A percentile compares a stretch with the other conserved stretches of the same genome.
These are phyloP conservation scores for Ciconia maguari DNA, from an alignment of 2,113 vertebrate species.

Conservation along the genomic window DNA sequence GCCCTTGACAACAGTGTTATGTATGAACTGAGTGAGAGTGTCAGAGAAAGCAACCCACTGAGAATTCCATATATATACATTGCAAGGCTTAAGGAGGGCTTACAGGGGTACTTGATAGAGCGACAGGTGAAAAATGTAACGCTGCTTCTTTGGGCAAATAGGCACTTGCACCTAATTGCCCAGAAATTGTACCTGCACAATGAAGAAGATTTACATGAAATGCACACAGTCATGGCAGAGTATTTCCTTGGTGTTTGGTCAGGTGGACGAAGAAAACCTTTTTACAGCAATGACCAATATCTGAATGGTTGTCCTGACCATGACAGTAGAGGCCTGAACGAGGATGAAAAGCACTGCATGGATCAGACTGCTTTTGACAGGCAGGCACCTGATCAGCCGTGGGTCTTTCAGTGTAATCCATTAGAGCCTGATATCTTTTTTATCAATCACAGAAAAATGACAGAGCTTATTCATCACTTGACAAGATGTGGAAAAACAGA, in stretches of 20 bases:
- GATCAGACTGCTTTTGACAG: slow-evolving; percentile 93
- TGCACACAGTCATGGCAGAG: slow-evolving; percentile 95
- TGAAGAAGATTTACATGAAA: slow-evolving; percentile 88
- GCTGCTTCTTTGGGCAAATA: slow-evolving; percentile 95
- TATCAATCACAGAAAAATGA: slow-evolving; percentile 98
- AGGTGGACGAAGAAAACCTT: slow-evolving; percentile 91
- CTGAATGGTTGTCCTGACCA: slow-evolving; percentile 83
- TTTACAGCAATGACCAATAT: slow-evolving; percentile 82
- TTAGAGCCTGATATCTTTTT: slow-evolving; percentile 98
- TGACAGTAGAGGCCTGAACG: slow-evolving; percentile 82
- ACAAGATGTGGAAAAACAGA: slow-evolving; percentile 91
- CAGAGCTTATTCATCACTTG: slow-evolving; percentile 91
- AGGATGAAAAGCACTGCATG: slow-evolving; percentile 84
- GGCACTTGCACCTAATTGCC: slow-evolving; percentile 94
- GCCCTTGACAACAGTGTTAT: slow-evolving; percentile 95
- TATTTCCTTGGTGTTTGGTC: slow-evolving; percentile 97
- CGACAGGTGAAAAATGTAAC: slow-evolving; percentile 92
- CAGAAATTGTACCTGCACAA: slow-evolving; percentile 95
- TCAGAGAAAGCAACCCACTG: slow-evolving; percentile 85
- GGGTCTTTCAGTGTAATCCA: slow-evolving; percentile 98
- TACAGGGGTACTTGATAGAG: slow-evolving; percentile 92
- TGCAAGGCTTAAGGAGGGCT: slow-evolving; percentile 92
- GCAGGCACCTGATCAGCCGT: slow-evolving; percentile 94
- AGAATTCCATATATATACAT: slow-evolving; percentile 92
- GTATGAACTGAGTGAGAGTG: slow-evolving; percentile 82